Base-by-base conservation (phyloP, 2,797 vertebrate species). In the Schizopygopsis pylzovi region DNA sequence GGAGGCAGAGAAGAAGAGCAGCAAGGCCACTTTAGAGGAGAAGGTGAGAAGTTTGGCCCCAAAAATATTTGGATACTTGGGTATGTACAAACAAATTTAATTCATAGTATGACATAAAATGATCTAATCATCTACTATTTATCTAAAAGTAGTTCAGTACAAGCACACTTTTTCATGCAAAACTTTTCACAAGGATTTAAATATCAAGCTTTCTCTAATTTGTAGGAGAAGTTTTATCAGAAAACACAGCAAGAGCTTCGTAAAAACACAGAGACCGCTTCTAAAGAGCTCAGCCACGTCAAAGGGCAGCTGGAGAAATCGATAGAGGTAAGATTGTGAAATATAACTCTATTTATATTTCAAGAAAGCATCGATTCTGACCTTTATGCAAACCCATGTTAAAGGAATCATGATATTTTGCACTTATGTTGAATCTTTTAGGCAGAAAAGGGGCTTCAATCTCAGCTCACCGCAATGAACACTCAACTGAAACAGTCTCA, bases 151-250 rank as follows among this genome's bases (percentile, higher is more conserved):
- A 41, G 20, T 13, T 4, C 9, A 71, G 11, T 12, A 43, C 20
- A 71, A 71, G 10, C 9, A 76, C 16, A 37, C 49, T 22, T 77
- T 76, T 56, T 67, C 28, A 39, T 37, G 18, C 18, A n/a, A 56
- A 54, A 12, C 2, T 2, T 9, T 47, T 47, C 71, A 49, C 49
- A 54, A 8, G 47, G 49, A n/a, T 63, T n/a, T 49, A 49, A 39
- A 2, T 52, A 37, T 20, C 0, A 45, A 13, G 41, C 33, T 61
- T 47, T 59, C n/a, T 45, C 13, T 43, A 3, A 83, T 49, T 75
- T 87, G 84, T 85, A 99, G 98, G 97, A 98, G 89, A 98, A 97
- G 87, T 93, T 93, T 61, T 96, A 94, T 73, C 96, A 97, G 91
- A 97, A 98, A 91, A 90, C 94, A 89, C 96, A 92, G 87, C 94